These are phyloP conservation scores for Cryptoblepharus egeriae DNA, from an alignment of 2,797 vertebrate genomes.

Conservation along the genomic window DNA sequence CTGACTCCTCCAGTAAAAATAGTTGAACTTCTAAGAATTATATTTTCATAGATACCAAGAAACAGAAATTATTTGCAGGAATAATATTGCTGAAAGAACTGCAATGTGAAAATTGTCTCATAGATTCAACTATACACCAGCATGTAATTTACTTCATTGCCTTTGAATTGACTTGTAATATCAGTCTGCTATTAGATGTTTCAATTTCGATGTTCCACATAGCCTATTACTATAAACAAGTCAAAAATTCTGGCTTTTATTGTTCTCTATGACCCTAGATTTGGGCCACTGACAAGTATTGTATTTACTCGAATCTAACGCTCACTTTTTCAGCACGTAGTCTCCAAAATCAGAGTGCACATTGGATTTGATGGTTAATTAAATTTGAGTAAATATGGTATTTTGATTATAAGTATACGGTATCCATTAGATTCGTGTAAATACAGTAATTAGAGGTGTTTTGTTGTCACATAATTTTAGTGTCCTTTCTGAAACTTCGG, in stretches of 20 bases:
- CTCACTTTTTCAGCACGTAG: too few species aligned
- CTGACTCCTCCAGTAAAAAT: neutral
- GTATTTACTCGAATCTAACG: slow-evolving; percentile 32
- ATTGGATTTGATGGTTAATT: too few species aligned
- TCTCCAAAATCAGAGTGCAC: too few species aligned
- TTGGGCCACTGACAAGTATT: slow-evolving; percentile 49
- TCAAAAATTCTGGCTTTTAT: slow-evolving; percentile 41
- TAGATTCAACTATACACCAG: slow-evolving; percentile 38
- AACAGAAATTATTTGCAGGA: neutral
- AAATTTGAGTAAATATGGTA: too few species aligned
- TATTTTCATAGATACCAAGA: neutral
- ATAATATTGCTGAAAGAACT: neutral
- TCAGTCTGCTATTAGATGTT: slow-evolving; percentile 3
- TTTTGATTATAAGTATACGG: too few species aligned
- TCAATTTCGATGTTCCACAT: slow-evolving; percentile 24
- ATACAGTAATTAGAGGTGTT: too few species aligned
- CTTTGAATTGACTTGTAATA: slow-evolving; percentile 55
- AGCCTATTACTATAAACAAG: slow-evolving; percentile 58
- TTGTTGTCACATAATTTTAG: slow-evolving; percentile 47
- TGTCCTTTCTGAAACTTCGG: slow-evolving; percentile 63
- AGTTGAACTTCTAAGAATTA: neutral
- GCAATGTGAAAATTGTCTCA: slow-evolving; percentile 24
- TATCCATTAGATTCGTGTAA: too few species aligned
- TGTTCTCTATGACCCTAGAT: slow-evolving; percentile 35
- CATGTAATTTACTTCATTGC: slow-evolving; percentile 50